phyloP scores from a whole-genome alignment of 2,888 invertebrate genomes.

The Nymphalis c-album region DNA sequence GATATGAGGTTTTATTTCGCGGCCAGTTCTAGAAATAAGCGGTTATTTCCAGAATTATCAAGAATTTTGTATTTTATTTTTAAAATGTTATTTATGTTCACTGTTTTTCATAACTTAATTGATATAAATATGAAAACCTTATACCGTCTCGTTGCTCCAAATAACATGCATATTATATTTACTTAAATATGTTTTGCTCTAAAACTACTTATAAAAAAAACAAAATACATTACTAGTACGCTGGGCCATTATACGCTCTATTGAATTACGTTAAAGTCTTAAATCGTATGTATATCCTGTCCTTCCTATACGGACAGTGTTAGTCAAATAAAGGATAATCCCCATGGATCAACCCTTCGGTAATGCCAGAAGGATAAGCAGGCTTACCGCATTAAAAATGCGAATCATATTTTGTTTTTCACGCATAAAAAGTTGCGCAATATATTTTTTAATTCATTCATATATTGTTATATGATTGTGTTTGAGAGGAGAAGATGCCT shows the following conservation, averaged over 20 bases:
- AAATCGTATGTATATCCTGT: neutral
- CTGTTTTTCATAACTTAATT: neutral
- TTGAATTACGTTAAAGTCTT: neutral
- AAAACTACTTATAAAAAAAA: neutral
- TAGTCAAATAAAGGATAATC: conserved; percentile 46
- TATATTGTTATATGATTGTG: too few relatives aligned
- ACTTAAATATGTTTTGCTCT: neutral
- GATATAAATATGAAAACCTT: neutral
- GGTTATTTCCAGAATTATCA: conserved; percentile 14
- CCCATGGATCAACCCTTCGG: conserved; percentile 30
- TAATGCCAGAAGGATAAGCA: conserved; percentile 40
- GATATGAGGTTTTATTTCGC: conserved; percentile 26
- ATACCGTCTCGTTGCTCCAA: neutral
- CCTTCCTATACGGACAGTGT: conserved; percentile 9
- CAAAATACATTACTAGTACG: neutral
- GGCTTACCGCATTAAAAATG: conserved; percentile 35
- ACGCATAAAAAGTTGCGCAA: neutral
- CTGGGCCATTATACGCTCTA: neutral
- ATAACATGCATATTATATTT: neutral
- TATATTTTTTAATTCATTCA: too few relatives aligned
- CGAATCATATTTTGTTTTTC: conserved; percentile 11
- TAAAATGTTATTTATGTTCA: neutral
- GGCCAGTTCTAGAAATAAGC: conserved; percentile 17
- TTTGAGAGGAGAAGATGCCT: too few relatives aligned
- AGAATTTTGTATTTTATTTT: conserved; percentile 9